Percentiles rank a stretch among this genome's conserved stretches.
These are phyloP conservation scores for Neoarius graeffei DNA, from an alignment of 2,113 vertebrate species.

Conservation along the genomic window DNA sequence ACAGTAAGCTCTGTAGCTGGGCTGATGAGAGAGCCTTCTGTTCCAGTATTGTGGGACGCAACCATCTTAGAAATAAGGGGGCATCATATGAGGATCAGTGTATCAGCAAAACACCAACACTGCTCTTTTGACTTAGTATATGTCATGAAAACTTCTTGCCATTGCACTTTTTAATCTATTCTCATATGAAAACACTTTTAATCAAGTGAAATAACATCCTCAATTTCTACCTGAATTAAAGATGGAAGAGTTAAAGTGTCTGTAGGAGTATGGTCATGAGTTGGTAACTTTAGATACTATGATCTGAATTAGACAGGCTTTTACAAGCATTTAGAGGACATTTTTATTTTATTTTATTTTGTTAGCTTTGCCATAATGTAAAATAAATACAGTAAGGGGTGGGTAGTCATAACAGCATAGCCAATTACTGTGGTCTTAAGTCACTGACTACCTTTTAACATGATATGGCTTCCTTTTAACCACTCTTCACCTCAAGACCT, in stretches of 20 bases:
- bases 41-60: not conserved
- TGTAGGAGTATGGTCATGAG: not conserved
- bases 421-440: too few species aligned
- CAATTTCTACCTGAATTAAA: conserved; percentile 32
- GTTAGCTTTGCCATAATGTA: too few species aligned
- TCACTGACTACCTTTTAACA: too few species aligned
- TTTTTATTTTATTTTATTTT: too few species aligned
- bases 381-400: too few species aligned
- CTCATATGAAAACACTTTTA: conserved; percentile 20
- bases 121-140: not conserved
- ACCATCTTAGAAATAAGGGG: not conserved
- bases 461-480: conserved; percentile 13
- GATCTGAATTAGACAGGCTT: conserved; percentile 21
- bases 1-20: not conserved
- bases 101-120: not conserved
- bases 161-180: not conserved
- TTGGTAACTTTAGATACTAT: conserved; percentile 32
- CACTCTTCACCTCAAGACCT: conserved; percentile 32
- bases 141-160: not conserved
- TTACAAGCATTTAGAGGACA: too few species aligned
- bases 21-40: not conserved
- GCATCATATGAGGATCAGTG: too few species aligned
- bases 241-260: conserved; percentile 17
- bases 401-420: too few species aligned
- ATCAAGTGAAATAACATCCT: not conserved